Evolutionary conservation across 2,888 invertebrate species (phyloP), one percentile per base, ranked within the genome.

Genomic region (Lingula anatina): DNA sequence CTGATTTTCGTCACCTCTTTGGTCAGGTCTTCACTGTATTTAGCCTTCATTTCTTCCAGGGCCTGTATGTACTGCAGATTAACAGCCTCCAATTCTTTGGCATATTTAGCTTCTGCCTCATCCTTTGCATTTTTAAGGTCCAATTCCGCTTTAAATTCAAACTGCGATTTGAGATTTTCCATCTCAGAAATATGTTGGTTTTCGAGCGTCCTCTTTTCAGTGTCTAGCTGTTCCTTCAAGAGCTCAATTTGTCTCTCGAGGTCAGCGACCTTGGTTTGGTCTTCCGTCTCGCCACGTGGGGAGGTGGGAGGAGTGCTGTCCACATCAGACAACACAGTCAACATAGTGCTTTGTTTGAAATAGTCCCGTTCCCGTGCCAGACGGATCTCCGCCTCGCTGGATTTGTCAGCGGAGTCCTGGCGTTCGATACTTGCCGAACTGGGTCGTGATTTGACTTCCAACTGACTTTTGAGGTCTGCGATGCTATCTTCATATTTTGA

Each of bases 321-420:
- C 25, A 54, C 56, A 46, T 65, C 62, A 15, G 60, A 62, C n/a
- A 62, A 54, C 0, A 51, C 59, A 18, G 64, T 62, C 21, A 61
- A 31, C n/a, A 47, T 55, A n/a, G 57, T 59, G 3, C 60, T 61
- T 24, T 53, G 55, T 26, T 61, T 48, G n/a, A 61, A 54, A 50
- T 65, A 61, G 25, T 62, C 59, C 9, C 56, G 42, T 38, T 61
- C 58, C 47, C 57, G 55, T 21, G 49, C 56, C 7, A 52, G 28
- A 7, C 36, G 46, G 45, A 36, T 21, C 7, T 24, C 44, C 49
- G 15, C 37, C 46, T 24, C 41, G 28, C 1, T 31, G 15, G 9
- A 9, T n/a, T n/a, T n/a, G 9, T 31, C 31, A 9, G 9, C 31
- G 31, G 31, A 31, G 31, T 31, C 31, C 31, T 31, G 9, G 9